Evolutionary conservation across 2,797 vertebrate genomes (phyloP), one percentile per base, ranked within the genome.

Genomic region (Pogonophryne albipinna): DNA sequence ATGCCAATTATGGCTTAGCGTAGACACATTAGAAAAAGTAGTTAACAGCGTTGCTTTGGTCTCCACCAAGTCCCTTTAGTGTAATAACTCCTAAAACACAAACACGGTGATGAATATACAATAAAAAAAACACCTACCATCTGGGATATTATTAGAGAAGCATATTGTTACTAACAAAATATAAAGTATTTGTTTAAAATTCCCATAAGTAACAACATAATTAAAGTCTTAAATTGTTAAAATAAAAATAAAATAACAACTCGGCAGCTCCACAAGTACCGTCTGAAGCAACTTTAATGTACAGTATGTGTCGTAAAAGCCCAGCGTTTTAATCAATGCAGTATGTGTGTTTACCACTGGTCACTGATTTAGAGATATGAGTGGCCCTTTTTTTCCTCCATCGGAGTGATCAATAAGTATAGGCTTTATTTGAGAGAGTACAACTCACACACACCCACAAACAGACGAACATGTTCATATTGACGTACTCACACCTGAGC

Each of bases 361-460:
- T 74, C 49, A 59, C 45, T 66, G 51, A 4, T 14, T 50, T 14
- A 57, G 15, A n/a, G 19, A 42, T 31, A 44, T 34, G 19, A 67
- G 49, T 15, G 15, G 38, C 8, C 6, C 14, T 56, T 1, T 55
- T 41, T 51, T 15, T 13, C 6, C 19, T 27, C 56, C 46, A 69
- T 75, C 51, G 3, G 9, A 82, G 70, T 65, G 62, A 64, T 70
- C 66, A 47, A 3, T 34, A 27, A 78, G 42, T 61, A 66, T 14
- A n/a, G 16, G 60, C 52, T 58, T 17, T 15, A n/a, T 55, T 15
- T 14, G 10, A 23, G 6, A 61, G 16, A 62, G 52, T 34, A 13
- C 51, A 51, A 15, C 53, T 56, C 38, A n/a, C 16, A 46, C 50
- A 47, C n/a, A 56, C 7, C 4, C 31, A 41, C 27, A 67, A 11